These are phyloP conservation scores for Ganaspis sp. DNA, from an alignment of 1,140 invertebrate genomes.

Conservation along the genomic window DNA sequence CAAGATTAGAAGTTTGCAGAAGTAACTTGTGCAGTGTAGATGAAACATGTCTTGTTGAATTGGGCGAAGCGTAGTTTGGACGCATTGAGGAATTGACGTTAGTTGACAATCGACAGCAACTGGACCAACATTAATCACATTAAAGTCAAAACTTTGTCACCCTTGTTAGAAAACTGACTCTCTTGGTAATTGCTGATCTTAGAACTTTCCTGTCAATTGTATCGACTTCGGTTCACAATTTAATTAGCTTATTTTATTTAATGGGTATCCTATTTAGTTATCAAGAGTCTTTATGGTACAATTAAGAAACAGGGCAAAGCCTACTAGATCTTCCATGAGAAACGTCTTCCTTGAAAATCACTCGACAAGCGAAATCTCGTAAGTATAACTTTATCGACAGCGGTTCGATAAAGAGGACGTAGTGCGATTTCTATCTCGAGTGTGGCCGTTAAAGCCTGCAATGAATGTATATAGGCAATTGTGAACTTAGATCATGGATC, in stretches of 20 bases:
- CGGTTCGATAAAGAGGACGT: conserved; percentile 22
- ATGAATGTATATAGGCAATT: background rate
- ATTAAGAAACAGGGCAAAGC: background rate
- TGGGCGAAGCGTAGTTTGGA: no score
- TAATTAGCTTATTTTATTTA: background rate
- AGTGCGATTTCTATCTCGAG: conserved; percentile 3
- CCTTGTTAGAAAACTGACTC: no score
- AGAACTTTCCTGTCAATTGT: background rate
- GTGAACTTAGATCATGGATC: background rate
- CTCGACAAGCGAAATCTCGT: conserved; percentile 11
- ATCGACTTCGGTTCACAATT: no score
- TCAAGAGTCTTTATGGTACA: background rate
- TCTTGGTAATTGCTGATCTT: no score
- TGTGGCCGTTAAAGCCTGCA: background rate
- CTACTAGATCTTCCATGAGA: background rate
- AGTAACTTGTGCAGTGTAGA: no score
- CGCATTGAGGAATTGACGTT: no score
- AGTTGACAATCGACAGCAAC: no score
- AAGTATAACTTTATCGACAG: conserved; percentile 30
- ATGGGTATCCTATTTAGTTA: background rate
- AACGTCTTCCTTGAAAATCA: conserved; percentile 16
- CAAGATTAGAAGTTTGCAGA: no score
- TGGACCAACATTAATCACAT: no score
- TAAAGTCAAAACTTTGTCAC: no score
- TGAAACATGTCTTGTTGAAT: no score